Conservation (phyloP, 2,888 invertebrate species). For the Diadromus collaris region DNA sequence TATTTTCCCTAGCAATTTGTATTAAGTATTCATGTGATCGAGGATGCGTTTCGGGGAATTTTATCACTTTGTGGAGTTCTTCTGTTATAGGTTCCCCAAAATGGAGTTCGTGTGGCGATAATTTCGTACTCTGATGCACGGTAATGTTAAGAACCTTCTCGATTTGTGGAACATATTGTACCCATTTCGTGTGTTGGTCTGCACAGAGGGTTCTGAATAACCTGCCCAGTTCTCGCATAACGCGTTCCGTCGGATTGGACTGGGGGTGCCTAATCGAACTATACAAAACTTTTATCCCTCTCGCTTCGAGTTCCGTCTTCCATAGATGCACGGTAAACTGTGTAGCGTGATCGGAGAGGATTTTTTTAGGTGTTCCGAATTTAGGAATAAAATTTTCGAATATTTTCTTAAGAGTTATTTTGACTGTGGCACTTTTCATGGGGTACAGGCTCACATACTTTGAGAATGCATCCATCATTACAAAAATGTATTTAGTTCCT, state of each 20-base stretch:
- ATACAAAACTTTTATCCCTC: conserved; percentile 36
- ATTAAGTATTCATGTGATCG: too few species aligned
- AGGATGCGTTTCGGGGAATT: too few species aligned
- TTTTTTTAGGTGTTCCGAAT: conserved; percentile 30
- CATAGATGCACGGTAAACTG: conserved; percentile 47
- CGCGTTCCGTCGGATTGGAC: conserved; percentile 46
- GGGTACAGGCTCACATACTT: conserved; percentile 28
- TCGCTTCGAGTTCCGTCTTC: conserved; percentile 19
- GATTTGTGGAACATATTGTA: too few species aligned
- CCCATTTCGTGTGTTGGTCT: too few species aligned
- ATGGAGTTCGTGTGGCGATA: too few species aligned
- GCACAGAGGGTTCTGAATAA: too few species aligned
- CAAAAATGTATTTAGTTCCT: conserved; percentile 50
- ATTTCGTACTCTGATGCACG: too few species aligned
- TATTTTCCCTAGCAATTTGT: too few species aligned
- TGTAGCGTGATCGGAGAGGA: conserved; percentile 46
- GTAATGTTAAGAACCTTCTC: too few species aligned
- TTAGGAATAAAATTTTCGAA: conserved; percentile 24
- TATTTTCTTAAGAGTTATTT: conserved; percentile 30
- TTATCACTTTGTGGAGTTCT: too few species aligned
- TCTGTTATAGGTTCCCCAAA: too few species aligned
- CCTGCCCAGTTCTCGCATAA: conserved; percentile 56
- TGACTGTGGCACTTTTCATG: conserved; percentile 39
- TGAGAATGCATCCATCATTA: too few species aligned
- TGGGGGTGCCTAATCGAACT: conserved; percentile 33